phyloP scores from a whole-genome alignment of 2,797 vertebrate species.

The Limnodromus scolopaceus region DNA sequence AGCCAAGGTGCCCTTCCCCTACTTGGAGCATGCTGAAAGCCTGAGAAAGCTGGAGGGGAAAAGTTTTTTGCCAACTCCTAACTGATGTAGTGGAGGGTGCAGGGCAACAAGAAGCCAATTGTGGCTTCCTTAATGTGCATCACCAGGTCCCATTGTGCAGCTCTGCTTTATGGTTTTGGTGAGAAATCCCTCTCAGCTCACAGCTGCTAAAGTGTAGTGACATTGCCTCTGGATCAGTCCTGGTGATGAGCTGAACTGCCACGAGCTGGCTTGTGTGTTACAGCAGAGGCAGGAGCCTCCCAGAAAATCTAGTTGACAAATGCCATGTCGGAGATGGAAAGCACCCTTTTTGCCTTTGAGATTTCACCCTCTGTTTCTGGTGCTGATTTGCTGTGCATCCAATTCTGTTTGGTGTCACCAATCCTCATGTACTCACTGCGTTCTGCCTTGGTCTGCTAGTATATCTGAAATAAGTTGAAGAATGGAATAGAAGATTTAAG shows the following conservation, averaged over 20 bases:
- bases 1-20: conserved; percentile 8
- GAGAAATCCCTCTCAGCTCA: neutral
- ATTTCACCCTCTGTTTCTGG: neutral
- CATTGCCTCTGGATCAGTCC: neutral
- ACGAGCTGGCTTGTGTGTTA: neutral
- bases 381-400: neutral
- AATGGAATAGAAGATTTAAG: neutral
- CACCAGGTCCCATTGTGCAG: neutral
- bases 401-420: neutral
- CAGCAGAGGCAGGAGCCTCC: neutral
- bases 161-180: neutral
- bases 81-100: neutral
- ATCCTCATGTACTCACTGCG: fast-evolving
- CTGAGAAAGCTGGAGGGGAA: conserved; percentile 15
- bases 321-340: neutral
- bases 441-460: neutral
- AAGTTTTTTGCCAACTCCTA: conserved; percentile 32
- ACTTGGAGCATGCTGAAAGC: conserved; percentile 35
- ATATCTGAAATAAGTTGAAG: neutral
- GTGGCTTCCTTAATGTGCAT: neutral
- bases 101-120: conserved; percentile 38
- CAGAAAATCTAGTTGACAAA: neutral
- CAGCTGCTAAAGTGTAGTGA: neutral
- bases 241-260: neutral
- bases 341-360: neutral